Percentiles rank a stretch among this genome's conserved stretches.
These are phyloP conservation scores for Clavelina lepadiformis DNA, from an alignment of 23 tunicate species.

Conservation along the genomic window DNA sequence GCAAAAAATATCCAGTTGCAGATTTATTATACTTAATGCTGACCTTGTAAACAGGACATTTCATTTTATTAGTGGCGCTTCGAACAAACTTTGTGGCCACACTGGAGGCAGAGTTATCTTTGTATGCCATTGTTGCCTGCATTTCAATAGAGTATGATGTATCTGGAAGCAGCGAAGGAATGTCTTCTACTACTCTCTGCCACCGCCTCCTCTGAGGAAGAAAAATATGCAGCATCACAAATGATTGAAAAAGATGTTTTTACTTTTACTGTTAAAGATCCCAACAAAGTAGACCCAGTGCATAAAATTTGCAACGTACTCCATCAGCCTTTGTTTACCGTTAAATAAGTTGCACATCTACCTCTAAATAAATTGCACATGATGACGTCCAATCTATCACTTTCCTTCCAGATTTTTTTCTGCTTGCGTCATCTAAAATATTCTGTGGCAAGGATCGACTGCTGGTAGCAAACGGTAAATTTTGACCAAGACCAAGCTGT, in stretches of 20 bases:
- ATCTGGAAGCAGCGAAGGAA: conserved; percentile 76
- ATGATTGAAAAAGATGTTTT: neutral
- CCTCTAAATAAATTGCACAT: conserved; percentile 75
- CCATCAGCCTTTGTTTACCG: neutral
- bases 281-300: neutral
- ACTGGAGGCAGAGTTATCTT: conserved; percentile 67
- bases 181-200: conserved; percentile 53
- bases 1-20: neutral
- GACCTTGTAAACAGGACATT: conserved; percentile 99
- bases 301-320: neutral
- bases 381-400: conserved; percentile 99
- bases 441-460: conserved; percentile 5
- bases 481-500: neutral
- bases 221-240: neutral
- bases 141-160: conserved; percentile 62
- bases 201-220: conserved; percentile 59
- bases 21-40: neutral
- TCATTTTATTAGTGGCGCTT: conserved; percentile 96
- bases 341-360: conserved; percentile 9
- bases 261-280: neutral
- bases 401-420: conserved; percentile 89
- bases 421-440: conserved; percentile 28
- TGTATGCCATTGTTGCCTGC: conserved; percentile 78
- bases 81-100: conserved; percentile 94
- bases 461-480: neutral